Evolutionary conservation across 2,113 vertebrate genomes (phyloP), one percentile per base, ranked within the genome.

Genomic region (Ceuthmochares aereus): DNA sequence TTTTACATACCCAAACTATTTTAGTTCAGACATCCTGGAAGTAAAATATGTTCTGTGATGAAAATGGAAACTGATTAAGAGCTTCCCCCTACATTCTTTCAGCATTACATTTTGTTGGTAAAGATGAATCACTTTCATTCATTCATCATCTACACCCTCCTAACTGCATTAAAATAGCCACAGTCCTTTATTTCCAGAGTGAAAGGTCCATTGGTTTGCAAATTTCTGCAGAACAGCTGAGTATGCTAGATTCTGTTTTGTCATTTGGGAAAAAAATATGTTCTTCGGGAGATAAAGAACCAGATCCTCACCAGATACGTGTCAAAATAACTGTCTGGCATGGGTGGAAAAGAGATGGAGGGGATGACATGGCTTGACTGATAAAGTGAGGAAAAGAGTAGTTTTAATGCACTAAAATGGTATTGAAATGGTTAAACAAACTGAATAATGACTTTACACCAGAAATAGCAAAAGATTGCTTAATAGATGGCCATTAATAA

Each of bases 131-230:
- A 5, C 64, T 93, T 93, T 67, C 75, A 43, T 80, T 90, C 82
- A 83, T 92, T 64, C 87, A 63, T 85, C 79, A 95, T 86, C 84
- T 42, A 40, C 91, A 59, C 77, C 67, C 55, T 90, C 70, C 59
- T 79, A 93, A 89, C 84, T 54, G 34, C 75, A 80, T 74, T 90
- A 83, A 42, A 95, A 70, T 40, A 82, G 67, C 51, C 84, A 80
- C 52, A 74, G 78, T 58, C 59, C 75, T 96, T 93, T 87, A 60
- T 91, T 95, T 87, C 68, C 30, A 12, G 40, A 94, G 36, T 87
- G 66, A 87, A 82, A 95, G 60, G 93, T 89, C 94, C 89, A 69
- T 96, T 96, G 76, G 89, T 89, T 87, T 90, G 78, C 78, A 94
- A 84, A 93, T 89, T 95, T 75, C 87, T 83, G 81, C 66, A 79